Conservation (phyloP, 2,888 invertebrate species). For the Reticulitermes lucifugus region DNA sequence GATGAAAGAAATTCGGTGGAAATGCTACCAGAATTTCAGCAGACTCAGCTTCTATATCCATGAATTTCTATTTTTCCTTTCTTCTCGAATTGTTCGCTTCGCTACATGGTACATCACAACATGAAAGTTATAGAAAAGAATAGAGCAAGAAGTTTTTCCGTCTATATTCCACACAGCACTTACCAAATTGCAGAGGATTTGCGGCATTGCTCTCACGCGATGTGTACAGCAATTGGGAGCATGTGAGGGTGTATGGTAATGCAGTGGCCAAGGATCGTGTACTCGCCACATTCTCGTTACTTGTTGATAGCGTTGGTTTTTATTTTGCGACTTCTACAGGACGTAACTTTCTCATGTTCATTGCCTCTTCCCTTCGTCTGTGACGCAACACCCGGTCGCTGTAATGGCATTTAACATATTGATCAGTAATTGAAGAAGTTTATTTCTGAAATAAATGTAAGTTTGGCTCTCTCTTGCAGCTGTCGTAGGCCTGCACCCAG, state of each 20-base stretch:
- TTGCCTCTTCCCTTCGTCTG: no score
- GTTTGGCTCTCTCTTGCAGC: no score
- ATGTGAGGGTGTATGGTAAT: background rate
- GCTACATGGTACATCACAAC: background rate
- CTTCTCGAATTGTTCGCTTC: slow-evolving; percentile 1
- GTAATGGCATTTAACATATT: no score
- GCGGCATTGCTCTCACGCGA: background rate
- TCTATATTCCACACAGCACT: slow-evolving; percentile 6
- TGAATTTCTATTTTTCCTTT: background rate
- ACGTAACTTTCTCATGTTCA: no score
- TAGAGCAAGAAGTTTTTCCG: background rate
- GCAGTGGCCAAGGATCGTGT: background rate
- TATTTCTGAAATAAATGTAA: no score
- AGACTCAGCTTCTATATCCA: background rate
- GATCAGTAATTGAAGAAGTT: no score
- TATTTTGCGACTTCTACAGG: no score
- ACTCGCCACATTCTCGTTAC: no score
- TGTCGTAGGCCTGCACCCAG: no score
- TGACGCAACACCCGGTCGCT: no score
- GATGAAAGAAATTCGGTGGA: slow-evolving; percentile 47
- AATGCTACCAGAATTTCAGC: slow-evolving; percentile 39
- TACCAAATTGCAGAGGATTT: slow-evolving; percentile 9
- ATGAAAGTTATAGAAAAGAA: background rate
- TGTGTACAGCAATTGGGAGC: background rate
- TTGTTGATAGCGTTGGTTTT: no score